Evolutionary conservation across 2,113 vertebrate genomes (phyloP).

Genomic region (Porphyrio hochstetteri): DNA sequence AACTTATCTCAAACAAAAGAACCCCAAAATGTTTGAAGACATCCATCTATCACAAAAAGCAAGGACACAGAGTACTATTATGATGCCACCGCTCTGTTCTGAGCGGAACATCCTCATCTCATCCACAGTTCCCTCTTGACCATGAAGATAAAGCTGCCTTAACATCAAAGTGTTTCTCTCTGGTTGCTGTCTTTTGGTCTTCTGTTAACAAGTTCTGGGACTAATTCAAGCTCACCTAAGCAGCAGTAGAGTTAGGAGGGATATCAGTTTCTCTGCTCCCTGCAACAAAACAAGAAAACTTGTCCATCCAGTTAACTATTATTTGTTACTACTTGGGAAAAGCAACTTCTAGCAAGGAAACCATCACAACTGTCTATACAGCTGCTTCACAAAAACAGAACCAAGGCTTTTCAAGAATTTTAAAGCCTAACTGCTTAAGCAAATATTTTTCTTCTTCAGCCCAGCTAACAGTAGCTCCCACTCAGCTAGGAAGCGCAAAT

Average conservation of each 20-base stretch:
- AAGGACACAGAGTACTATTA: background rate
- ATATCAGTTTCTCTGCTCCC: background rate
- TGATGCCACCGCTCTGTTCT: background rate
- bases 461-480: background rate
- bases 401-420: background rate
- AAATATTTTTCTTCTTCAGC: background rate
- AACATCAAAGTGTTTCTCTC: background rate
- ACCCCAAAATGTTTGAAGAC: background rate
- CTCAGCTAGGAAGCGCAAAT: background rate
- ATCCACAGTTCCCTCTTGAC: background rate
- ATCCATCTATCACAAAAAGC: accelerated
- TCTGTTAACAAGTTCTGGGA: background rate
- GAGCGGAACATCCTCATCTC: background rate
- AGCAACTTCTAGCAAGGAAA: background rate
- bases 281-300: background rate
- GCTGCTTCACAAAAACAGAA: background rate
- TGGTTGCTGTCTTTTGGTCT: background rate
- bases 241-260: background rate
- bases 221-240: background rate
- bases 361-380: background rate
- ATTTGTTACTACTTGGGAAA: background rate
- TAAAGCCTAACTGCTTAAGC: background rate
- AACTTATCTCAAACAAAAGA: background rate
- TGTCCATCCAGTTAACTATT: background rate
- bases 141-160: background rate